phyloP scores from a whole-genome alignment of 1,140 invertebrate species.

The Lepidurus couesii region DNA sequence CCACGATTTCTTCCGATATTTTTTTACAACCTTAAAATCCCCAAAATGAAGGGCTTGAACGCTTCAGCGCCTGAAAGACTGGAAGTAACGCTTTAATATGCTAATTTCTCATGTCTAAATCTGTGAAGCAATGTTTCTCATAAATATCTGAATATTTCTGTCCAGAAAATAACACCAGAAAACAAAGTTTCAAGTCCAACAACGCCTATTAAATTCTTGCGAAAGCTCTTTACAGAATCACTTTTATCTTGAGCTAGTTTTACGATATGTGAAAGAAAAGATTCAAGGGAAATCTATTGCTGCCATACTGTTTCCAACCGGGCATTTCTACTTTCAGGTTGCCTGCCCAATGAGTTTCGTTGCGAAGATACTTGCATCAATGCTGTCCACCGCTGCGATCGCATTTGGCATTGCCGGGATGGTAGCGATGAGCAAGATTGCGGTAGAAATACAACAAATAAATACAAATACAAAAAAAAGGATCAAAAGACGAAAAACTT shows the following conservation, averaged over 20 bases:
- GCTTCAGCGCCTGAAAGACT: background rate
- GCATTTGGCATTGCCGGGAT: conserved; percentile 46
- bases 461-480: background rate
- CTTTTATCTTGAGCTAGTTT: no score
- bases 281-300: no score
- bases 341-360: conserved; percentile 46
- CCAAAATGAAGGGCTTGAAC: background rate
- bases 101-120: no score
- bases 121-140: no score
- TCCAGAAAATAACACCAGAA: no score
- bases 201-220: no score
- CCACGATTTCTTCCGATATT: background rate
- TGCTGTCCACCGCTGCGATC: conserved; percentile 46
- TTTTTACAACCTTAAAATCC: background rate
- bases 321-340: conserved; percentile 42
- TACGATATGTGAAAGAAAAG: no score
- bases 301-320: no score
- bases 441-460: conserved; percentile 41
- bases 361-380: conserved; percentile 47
- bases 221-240: no score
- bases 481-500: conserved; percentile 26
- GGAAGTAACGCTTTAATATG: no score
- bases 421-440: conserved; percentile 49
- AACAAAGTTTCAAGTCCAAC: no score
- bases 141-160: no score